Evolutionary conservation across 1,140 invertebrate species (phyloP).

Genomic region (Eubasilissa regina): DNA sequence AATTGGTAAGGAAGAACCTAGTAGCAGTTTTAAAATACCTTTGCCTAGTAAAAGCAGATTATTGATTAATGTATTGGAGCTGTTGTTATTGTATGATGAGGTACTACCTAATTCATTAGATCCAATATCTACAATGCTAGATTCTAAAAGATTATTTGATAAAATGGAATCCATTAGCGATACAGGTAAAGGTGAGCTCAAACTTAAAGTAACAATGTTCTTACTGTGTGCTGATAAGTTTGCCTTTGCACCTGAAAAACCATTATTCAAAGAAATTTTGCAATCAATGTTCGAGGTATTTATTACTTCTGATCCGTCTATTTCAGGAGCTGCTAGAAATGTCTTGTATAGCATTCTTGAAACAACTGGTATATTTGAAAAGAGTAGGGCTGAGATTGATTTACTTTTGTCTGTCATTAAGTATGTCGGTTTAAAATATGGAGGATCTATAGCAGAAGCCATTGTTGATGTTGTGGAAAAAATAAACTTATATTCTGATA

Average conservation of each 20-base stretch:
- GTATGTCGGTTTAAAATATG: conserved; percentile 60
- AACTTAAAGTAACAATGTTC: conserved; percentile 78
- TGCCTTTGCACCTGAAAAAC: conserved; percentile 72
- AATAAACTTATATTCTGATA: conserved; percentile 31
- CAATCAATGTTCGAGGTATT: conserved; percentile 74
- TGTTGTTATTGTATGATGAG: conserved; percentile 73
- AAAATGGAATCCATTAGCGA: conserved; percentile 64
- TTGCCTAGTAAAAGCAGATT: conserved; percentile 65
- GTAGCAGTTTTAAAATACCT: conserved; percentile 64
- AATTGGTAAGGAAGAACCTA: conserved; percentile 43
- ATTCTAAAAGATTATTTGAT: conserved; percentile 70
- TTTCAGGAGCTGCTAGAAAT: conserved; percentile 66
- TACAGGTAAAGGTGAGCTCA: conserved; percentile 70
- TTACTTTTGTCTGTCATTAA: conserved; percentile 76
- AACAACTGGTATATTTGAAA: conserved; percentile 77
- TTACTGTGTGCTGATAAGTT: conserved; percentile 75
- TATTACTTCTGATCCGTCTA: conserved; percentile 67
- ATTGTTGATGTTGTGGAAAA: conserved; percentile 64
- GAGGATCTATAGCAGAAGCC: conserved; percentile 66
- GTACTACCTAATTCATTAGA: conserved; percentile 73
- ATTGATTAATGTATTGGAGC: conserved; percentile 71
- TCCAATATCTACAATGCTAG: conserved; percentile 66
- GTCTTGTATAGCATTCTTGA: conserved; percentile 73
- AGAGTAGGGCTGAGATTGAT: conserved; percentile 76
- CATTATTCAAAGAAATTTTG: conserved; percentile 74